Base-by-base conservation (phyloP, 2,113 vertebrate genomes). In the Glareola pratincola region DNA sequence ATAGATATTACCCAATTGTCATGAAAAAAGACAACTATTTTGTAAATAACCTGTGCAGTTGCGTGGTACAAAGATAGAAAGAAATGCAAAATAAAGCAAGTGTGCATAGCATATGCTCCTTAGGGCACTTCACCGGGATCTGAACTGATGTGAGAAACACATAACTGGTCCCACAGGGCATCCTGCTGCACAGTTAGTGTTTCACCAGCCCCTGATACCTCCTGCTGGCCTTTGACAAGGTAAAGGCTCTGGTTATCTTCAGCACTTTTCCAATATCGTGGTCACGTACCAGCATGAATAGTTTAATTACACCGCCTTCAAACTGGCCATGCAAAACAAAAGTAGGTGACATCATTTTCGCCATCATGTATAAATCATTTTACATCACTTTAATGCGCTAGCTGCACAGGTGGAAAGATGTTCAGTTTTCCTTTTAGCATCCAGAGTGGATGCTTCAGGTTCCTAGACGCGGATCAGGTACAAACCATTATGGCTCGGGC, bases 241-340 rank as follows among this genome's bases (percentile, higher is more conserved):
- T 32, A 57, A 92, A 92, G 17, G 9, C 27, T 80, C 50, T 75
- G 53, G 5, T 69, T 66, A 19, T 47, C 26, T 68, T 41, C 73
- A 73, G 45, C 13, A 9, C 27, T 72, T 56, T 14, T 45, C 36
- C 71, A 39, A 45, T 66, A 39, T 71, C 75, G 85, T 53, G 51
- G 90, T 83, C 62, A 77, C 74, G 92, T 91, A 34, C 53, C 64
- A 69, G 47, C 30, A 26, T 14, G 23, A 85, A 47, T 43, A 86
- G 68, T 83, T 87, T 96, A 96, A 95, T 95, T 96, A 96, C 78
- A 86, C 87, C 43, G 88, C 83, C 79, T 89, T 95, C 45, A 64
- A 95, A 94, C 59, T 89, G 76, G 57, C 53, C 90, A 79, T 85
- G 39, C 24, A 89, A 95, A 88, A 9, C 62, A 54, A 15, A 78